Percentiles rank a stretch among this genome's conserved stretches.
Conservation (phyloP, 2,888 invertebrate genomes). For the Tenthredo notha region DNA sequence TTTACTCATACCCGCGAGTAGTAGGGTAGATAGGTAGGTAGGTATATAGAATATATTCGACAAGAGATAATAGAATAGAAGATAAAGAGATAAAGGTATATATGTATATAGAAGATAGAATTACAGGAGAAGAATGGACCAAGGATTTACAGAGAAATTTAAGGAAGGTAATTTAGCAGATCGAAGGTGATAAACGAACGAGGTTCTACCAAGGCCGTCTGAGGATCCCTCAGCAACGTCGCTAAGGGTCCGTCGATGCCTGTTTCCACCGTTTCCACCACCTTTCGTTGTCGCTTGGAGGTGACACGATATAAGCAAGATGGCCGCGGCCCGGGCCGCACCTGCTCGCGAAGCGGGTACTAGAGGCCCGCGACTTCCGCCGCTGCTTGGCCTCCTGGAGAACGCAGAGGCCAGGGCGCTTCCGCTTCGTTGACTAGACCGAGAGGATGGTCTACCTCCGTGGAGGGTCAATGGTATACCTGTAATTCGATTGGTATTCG, state of each 20-base stretch:
- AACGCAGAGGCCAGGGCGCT: slow-evolving; percentile 79
- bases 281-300: slow-evolving; percentile 77
- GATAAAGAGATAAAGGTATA: slow-evolving; percentile 54
- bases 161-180: slow-evolving; percentile 16
- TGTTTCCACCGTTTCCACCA: slow-evolving; percentile 68
- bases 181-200: slow-evolving; percentile 50
- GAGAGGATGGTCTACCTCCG: slow-evolving; percentile 81
- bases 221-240: slow-evolving; percentile 77
- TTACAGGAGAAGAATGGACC: background rate
- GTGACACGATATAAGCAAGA: slow-evolving; percentile 96
- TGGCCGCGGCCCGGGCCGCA: slow-evolving; percentile 96
- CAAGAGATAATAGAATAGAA: slow-evolving; percentile 60
- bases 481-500: slow-evolving; percentile 65
- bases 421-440: slow-evolving; percentile 82
- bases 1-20: background rate
- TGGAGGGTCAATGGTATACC: slow-evolving; percentile 83
- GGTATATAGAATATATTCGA: slow-evolving; percentile 54
- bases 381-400: slow-evolving; percentile 81
- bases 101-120: background rate
- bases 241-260: slow-evolving; percentile 77
- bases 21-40: background rate
- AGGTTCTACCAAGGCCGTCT: slow-evolving; percentile 77
- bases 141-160: slow-evolving; percentile 7
- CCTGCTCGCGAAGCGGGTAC: slow-evolving; percentile 93
- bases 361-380: slow-evolving; percentile 84